Evolutionary conservation across 2,888 invertebrate genomes (phyloP).

Genomic region (Sphinx pinastri): DNA sequence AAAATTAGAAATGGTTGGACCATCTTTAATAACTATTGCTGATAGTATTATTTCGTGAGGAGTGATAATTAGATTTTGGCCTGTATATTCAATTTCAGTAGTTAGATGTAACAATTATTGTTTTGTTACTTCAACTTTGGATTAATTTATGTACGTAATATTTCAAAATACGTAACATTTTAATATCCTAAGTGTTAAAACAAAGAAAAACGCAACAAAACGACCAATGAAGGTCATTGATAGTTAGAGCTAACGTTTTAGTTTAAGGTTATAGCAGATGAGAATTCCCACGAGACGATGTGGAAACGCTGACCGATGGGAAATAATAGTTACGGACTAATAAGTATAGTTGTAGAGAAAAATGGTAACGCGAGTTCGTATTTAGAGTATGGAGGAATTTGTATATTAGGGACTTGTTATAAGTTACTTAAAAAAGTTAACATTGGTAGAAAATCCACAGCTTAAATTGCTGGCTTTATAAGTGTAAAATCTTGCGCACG

Average conservation of each 20-base stretch:
- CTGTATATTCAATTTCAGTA: neutral
- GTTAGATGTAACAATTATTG: neutral
- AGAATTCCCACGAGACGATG: neutral
- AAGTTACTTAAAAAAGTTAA: no score
- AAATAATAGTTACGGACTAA: conserved; percentile 15
- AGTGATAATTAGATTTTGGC: neutral
- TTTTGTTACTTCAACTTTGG: no score
- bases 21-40: neutral
- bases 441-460: no score
- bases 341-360: conserved; percentile 13
- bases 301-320: conserved; percentile 8
- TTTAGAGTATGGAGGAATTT: no score
- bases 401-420: no score
- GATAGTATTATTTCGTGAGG: neutral
- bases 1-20: neutral
- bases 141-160: no score
- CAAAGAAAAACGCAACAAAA: conserved; percentile 11
- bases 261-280: neutral
- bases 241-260: neutral
- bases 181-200: neutral
- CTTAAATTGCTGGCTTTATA: no score
- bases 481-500: no score
- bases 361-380: neutral
- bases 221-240: conserved; percentile 6
- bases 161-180: no score